A percentile compares a stretch with the other conserved stretches of the same genome.
These are phyloP conservation scores for Eristalinus sepulchralis DNA, from an alignment of 2,888 invertebrate genomes.

Conservation along the genomic window DNA sequence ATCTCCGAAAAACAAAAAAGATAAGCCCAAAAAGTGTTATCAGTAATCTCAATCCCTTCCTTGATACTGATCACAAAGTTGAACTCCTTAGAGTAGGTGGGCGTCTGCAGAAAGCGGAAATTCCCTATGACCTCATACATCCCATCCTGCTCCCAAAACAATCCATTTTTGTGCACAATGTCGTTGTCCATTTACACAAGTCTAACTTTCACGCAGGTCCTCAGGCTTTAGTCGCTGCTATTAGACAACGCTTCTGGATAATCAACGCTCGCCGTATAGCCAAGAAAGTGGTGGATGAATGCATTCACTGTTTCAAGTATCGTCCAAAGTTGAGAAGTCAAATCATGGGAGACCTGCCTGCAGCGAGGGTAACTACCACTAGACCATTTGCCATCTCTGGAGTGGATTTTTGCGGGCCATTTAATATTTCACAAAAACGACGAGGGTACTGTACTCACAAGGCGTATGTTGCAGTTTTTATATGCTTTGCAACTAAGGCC, in stretches of 20 bases:
- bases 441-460: too few relatives aligned
- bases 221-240: too few relatives aligned
- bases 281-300: conserved; percentile 6
- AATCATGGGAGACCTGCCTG: conserved; percentile 35
- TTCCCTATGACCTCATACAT: conserved; percentile 63
- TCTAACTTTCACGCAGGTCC: conserved; percentile 29
- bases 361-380: background rate
- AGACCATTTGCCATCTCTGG: background rate
- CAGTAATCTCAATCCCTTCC: too few relatives aligned
- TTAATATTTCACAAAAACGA: too few relatives aligned
- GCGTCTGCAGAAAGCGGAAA: conserved; percentile 71
- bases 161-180: conserved; percentile 7
- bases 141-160: conserved; percentile 71
- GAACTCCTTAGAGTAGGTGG: conserved; percentile 73
- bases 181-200: conserved; percentile 20
- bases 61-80: conserved; percentile 39
- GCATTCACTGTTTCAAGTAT: conserved; percentile 22
- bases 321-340: conserved; percentile 10
- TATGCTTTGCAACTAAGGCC: too few relatives aligned
- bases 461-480: too few relatives aligned
- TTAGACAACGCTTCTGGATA: too few relatives aligned
- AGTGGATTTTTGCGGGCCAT: conserved; percentile 39
- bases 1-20: too few relatives aligned
- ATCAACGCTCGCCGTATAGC: too few relatives aligned
- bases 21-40: too few relatives aligned